Conservation (phyloP, 2,888 invertebrate genomes). For the Hypselothyrea guttata region DNA sequence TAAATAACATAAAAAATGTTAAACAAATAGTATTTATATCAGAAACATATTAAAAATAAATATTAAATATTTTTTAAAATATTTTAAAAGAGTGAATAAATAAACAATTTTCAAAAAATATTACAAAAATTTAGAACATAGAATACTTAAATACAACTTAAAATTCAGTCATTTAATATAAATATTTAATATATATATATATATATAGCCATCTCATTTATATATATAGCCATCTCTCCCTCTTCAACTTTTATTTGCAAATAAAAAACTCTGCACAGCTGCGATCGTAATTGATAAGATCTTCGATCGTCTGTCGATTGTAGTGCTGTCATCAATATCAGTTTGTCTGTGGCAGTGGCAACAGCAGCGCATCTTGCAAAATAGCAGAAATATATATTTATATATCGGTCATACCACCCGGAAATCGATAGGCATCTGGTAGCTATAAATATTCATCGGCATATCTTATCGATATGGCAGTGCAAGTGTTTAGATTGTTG, state of each 20-base stretch:
- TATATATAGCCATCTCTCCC: no score
- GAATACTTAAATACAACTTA: no score
- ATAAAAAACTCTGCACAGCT: conserved; percentile 1
- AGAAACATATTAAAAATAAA: not conserved
- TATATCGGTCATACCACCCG: no score
- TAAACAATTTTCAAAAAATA: no score
- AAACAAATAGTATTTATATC: not conserved
- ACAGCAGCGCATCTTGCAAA: conserved; percentile 30
- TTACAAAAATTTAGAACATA: no score
- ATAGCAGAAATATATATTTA: conserved; percentile 5
- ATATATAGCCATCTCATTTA: no score
- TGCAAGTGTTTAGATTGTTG: conserved; percentile 43
- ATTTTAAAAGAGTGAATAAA: no score
- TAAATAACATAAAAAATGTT: no score
- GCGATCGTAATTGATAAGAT: conserved; percentile 42
- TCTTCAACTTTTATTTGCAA: not conserved
- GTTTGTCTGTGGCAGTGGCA: conserved; percentile 46
- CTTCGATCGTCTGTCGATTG: conserved; percentile 23
- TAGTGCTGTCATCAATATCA: conserved; percentile 42
- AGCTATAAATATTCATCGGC: conserved; percentile 2
- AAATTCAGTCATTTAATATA: no score
- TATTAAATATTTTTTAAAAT: no score
- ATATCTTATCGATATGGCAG: conserved; percentile 36
- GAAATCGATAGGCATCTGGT: no score
- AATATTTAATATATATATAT: no score